Base-by-base conservation (phyloP, 2,888 invertebrate species). In the Geotrupes spiniger region DNA sequence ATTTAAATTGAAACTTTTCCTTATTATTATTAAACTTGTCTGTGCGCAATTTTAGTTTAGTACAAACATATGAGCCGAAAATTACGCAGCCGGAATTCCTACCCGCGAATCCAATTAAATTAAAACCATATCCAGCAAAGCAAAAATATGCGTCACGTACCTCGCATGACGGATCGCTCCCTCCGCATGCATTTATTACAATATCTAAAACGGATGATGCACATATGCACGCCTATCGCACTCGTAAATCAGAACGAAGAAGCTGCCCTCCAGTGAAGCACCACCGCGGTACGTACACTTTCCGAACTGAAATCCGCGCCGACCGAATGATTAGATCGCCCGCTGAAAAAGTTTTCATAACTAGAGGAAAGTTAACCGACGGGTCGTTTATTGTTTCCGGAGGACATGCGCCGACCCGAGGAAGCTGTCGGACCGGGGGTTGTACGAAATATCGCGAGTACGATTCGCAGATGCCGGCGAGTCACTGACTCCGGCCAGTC, bases 401-500 rank as follows among this genome's bases (percentile, higher is more conserved):
- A 41, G 36, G 33, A 41, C 36, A 26, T 36, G 44, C 48, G 39
- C 46, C 36, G 39, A 21, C 27, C 21, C 46, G 16, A 42, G 26
- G 43, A 42, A 28, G 38, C 25, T 21, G 26, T 33, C 36, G 31
- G 26, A 43, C 41, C 38, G 41, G 48, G 53, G 53, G 53, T 51
- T 48, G 15, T 33, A 33, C 46, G 41, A 29, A 51, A 52, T 52
- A 53, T 50, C 37, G 46, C 46, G 43, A 52, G 47, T 42, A 49
- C 43, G 47, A 49, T 53, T 61, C 60, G 56, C 63, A 63, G 63
- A 63, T 62, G 63, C 64, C 61, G 61, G 57, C 58, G 57, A 65
- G 65, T 67, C 66, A 67, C 66, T 67, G 66, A 67, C 64, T 64
- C 43, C 25, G 31, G 29, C 28, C 48, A 45, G 53, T 52, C 54